Conservation (phyloP, 2,113 vertebrate species). For the Poecile atricapillus region DNA sequence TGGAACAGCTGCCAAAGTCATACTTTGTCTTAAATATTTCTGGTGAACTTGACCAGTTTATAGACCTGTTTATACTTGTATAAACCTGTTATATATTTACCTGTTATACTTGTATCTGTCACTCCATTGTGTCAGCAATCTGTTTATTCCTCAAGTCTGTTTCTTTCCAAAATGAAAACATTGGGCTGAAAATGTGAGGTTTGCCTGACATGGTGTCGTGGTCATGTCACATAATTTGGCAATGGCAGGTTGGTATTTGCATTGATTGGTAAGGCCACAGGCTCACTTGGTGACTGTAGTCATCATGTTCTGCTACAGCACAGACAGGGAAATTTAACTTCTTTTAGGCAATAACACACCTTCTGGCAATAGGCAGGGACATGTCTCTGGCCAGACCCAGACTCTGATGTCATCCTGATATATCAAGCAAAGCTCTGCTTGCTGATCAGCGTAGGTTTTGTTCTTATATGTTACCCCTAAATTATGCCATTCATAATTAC, state of each 20-base stretch:
- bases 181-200: not conserved
- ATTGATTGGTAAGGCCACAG: not conserved
- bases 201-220: not conserved
- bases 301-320: not conserved
- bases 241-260: not conserved
- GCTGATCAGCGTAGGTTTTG: not conserved
- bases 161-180: not conserved
- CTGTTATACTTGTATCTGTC: not conserved
- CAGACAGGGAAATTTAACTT: not conserved
- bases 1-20: not conserved
- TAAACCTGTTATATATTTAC: too few relatives aligned
- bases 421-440: not conserved
- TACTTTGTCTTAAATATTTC: not conserved
- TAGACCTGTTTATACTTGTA: not conserved
- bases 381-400: not conserved
- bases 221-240: not conserved
- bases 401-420: not conserved
- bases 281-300: not conserved
- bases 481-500: not conserved
- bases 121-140: not conserved
- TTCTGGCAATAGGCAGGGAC: not conserved
- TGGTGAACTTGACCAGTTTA: not conserved
- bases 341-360: not conserved
- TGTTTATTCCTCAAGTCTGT: not conserved
- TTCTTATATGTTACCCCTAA: not conserved